A percentile compares a stretch with the other conserved stretches of the same genome.
Conservation (phyloP, 1,140 invertebrate species). For the Helicoverpa zea region DNA sequence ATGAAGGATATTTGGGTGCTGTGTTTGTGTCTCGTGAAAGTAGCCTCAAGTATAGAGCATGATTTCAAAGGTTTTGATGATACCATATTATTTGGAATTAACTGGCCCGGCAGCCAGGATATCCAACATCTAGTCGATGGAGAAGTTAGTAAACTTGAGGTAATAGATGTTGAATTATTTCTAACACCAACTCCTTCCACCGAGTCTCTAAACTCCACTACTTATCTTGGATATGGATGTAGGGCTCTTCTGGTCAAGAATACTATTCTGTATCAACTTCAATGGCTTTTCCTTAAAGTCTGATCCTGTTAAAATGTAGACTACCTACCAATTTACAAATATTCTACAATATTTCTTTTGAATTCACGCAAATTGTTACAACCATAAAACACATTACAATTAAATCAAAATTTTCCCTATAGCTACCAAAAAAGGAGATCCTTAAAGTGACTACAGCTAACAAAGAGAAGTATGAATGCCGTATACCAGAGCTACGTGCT, state of each 20-base stretch:
- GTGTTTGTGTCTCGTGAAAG: conserved; percentile 64
- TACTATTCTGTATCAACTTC: too few relatives aligned
- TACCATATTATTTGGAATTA: conserved; percentile 92
- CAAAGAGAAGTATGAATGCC: conserved; percentile 92
- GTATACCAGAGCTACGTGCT: conserved; percentile 90
- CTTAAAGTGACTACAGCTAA: conserved; percentile 89
- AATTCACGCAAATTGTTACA: background rate
- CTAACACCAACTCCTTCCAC: background rate
- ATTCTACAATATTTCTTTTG: too few relatives aligned
- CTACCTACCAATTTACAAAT: too few relatives aligned
- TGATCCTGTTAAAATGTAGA: background rate
- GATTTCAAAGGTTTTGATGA: conserved; percentile 94
- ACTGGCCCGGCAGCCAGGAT: conserved; percentile 90
- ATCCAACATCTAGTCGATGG: conserved; percentile 75
- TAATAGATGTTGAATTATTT: conserved; percentile 51
- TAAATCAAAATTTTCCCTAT: background rate
- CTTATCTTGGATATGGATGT: background rate
- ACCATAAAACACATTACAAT: background rate
- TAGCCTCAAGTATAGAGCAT: conserved; percentile 75
- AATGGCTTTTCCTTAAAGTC: too few relatives aligned
- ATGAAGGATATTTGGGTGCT: conserved; percentile 55
- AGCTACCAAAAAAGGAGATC: conserved; percentile 75
- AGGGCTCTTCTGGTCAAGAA: too few relatives aligned
- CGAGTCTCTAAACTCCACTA: background rate
- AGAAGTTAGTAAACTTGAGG: conserved; percentile 62